Evolutionary conservation across 1,140 invertebrate genomes (phyloP), one percentile per base, ranked within the genome.

Genomic region (Danaus plexippus): DNA sequence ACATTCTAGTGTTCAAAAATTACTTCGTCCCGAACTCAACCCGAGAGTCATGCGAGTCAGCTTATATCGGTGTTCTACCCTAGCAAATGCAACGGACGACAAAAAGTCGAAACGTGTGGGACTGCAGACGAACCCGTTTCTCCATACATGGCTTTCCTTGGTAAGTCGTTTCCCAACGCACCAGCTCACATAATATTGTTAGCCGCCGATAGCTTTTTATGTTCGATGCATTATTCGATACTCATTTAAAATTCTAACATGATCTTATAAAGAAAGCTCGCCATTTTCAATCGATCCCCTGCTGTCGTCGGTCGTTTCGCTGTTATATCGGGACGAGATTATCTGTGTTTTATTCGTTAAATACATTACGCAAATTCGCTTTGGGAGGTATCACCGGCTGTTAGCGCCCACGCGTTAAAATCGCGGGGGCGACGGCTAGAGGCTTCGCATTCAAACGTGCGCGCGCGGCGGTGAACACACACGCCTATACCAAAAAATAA

Each of bases 191-290:
- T 82, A 83, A 85, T 86, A 87, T 83, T 78, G 83, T 85, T 85
- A 81, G 81, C 71, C 61, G 73, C 68, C 77, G 80, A 86, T 86
- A 83, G 80, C 80, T 86, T 86, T 86, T 86, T 85, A 85, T 83
- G 77, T 75, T 75, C 75, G 73, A 80, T 85, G 80, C 83, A 86
- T 86, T 83, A 83, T 86, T 86, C 80, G 83, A 85, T 80, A 78
- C 80, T 85, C 83, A 86, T 86, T 86, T 86, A 83, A 86, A 86
- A 86, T 86, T 85, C 81, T 86, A 86, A 86, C 80, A 76, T 82
- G 73, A 75, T 57, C 77, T 73, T 82, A 82, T 80, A 80, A 83
- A 82, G 78, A 80, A 77, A 82, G 79, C 68, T 75, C 55, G 83
- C 83, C 83, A 86, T 86, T 86, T 82, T 76, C 69, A 77, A 71